These are phyloP conservation scores for Pantala flavescens DNA, from an alignment of 1,140 invertebrate species.

Conservation along the genomic window DNA sequence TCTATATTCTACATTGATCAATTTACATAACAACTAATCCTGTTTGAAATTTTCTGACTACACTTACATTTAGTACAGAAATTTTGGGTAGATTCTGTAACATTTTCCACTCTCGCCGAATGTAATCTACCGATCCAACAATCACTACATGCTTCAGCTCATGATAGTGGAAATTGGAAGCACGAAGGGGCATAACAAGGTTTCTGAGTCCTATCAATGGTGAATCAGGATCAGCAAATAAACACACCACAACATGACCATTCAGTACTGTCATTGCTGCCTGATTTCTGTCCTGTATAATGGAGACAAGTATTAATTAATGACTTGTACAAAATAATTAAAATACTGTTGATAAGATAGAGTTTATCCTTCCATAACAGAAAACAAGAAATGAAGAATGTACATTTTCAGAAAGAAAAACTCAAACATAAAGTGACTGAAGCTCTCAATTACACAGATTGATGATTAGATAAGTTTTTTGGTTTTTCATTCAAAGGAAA, in stretches of 20 bases:
- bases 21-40: too few species aligned
- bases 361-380: too few species aligned
- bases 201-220: conserved; percentile 93
- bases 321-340: too few species aligned
- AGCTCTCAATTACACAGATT: too few species aligned
- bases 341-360: too few species aligned
- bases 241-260: conserved; percentile 95
- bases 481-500: too few species aligned
- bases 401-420: too few species aligned
- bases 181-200: conserved; percentile 91
- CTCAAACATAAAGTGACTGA: too few species aligned
- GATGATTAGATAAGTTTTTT: too few species aligned
- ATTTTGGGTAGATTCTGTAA: conserved; percentile 99
- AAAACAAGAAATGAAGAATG: too few species aligned
- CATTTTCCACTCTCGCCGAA: conserved; percentile 98
- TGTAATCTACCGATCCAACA: conserved; percentile 96
- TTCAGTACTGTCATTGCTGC: conserved; percentile 98
- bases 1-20: too few species aligned
- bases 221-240: conserved; percentile 97
- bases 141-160: conserved; percentile 99
- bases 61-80: conserved; percentile 91
- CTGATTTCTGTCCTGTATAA: conserved; percentile 84
- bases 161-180: conserved; percentile 99
- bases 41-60: not conserved
- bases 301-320: too few species aligned